Evolutionary conservation across 2,113 vertebrate species (phyloP), one percentile per base, ranked within the genome.

Genomic region (Amazona guildingii): DNA sequence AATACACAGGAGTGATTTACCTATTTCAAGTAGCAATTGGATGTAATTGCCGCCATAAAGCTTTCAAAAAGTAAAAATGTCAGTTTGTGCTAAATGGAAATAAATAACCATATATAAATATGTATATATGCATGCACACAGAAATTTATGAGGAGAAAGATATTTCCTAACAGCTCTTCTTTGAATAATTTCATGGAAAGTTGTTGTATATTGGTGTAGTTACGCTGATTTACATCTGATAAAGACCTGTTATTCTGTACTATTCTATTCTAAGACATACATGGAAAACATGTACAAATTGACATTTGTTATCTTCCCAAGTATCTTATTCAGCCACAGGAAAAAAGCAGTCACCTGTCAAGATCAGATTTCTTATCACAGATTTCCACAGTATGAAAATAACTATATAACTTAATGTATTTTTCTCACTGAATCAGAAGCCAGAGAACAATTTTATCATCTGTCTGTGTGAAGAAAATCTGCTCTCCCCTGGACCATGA

Each of bases 321-420:
- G 63, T 76, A 93, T 41, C 72, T 86, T 74, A 74, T 81, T 91
- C 73, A 93, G 66, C 28, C 29, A 88, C 9, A 64, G n/a, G 48
- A 90, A 92, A 88, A 77, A 89, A 74, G 11, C 25, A 72, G 74
- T 63, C 46, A 67, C 41, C 55, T 86, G 24, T 83, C 64, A 85
- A 93, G 54, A 94, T 64, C 82, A 79, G 35, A 75, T 82, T 87
- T 85, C 63, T 87, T 83, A 87, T 48, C 70, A 80, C 13, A 48
- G 72, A 51, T 83, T 86, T 89, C 57, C 33, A 84, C 39, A 82
- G 73, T 61, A 86, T 43, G 49, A 95, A 96, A 94, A 92, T 88
- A 90, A 67, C 52, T 63, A 4, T 57, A 37, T 46, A 69, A 75
- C 61, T 69, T 80, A 64, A 78, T 86, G 27, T 27, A 23, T 82